These are phyloP conservation scores for Onychorhynchus coronatus DNA, from an alignment of 2,113 vertebrate genomes.

Conservation along the genomic window DNA sequence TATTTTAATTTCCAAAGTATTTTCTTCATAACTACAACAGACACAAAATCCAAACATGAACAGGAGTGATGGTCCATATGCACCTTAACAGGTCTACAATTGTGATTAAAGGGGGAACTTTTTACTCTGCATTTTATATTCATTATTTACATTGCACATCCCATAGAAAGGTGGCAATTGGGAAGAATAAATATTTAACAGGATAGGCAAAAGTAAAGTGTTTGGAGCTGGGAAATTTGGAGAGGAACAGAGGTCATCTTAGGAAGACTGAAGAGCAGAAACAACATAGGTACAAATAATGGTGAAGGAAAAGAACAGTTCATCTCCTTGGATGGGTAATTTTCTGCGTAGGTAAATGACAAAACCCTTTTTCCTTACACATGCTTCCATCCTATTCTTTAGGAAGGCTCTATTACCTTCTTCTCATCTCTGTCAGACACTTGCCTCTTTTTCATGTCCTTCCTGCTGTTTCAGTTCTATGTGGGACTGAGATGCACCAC, in stretches of 20 bases:
- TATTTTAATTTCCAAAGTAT: neutral
- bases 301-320: neutral
- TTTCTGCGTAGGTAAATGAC: neutral
- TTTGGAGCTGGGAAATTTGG: neutral
- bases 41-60: neutral
- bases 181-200: neutral
- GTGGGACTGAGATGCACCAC: neutral
- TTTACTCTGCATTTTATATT: neutral
- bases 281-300: neutral
- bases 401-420: neutral
- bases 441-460: neutral
- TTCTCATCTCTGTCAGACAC: neutral
- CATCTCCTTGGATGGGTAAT: neutral
- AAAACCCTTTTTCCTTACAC: neutral
- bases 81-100: rapidly evolving
- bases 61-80: rapidly evolving
- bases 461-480: neutral
- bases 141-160: neutral
- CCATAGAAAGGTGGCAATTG: neutral
- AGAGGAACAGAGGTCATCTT: neutral
- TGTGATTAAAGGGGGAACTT: neutral
- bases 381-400: neutral
- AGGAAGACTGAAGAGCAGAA: neutral
- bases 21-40: neutral
- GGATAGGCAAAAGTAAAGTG: neutral